A percentile compares a stretch with the other conserved stretches of the same genome.
These are phyloP conservation scores for Xiphydria camelus DNA, from an alignment of 2,888 invertebrate species.

Conservation along the genomic window DNA sequence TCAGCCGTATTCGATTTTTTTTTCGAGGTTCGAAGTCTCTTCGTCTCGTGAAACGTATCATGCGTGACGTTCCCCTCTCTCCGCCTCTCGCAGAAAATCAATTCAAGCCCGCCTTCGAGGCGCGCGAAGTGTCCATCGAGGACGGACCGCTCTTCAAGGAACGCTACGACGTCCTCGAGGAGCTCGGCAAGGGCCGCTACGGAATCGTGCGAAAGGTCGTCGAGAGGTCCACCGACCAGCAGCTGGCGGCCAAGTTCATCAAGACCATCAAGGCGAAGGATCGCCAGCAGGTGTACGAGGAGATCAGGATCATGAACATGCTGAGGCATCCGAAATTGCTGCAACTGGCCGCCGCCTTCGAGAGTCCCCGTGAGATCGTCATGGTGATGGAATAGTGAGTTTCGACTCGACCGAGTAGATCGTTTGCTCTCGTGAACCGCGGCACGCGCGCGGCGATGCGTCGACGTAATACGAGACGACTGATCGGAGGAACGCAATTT, in stretches of 20 bases:
- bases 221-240: conserved; percentile 67
- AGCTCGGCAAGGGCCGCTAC: conserved; percentile 76
- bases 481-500: too few species aligned
- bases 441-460: too few species aligned
- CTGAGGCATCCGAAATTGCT: conserved; percentile 84
- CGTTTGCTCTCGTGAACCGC: too few species aligned
- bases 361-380: conserved; percentile 74
- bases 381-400: conserved; percentile 93
- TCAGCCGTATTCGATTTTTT: too few species aligned
- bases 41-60: too few species aligned
- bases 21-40: too few species aligned
- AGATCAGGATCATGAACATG: conserved; percentile 85
- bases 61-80: too few species aligned
- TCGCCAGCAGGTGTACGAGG: conserved; percentile 76
- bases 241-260: conserved; percentile 83
- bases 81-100: conserved; percentile 39
- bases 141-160: conserved; percentile 65
- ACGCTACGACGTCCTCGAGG: conserved; percentile 70
- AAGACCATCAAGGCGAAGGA: conserved; percentile 74
- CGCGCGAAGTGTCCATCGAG: conserved; percentile 58
- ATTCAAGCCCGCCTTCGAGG: conserved; percentile 41
- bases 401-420: too few species aligned
- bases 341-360: conserved; percentile 81
- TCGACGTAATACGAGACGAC: too few species aligned
- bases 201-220: conserved; percentile 72